Conservation (phyloP, 1,140 invertebrate species). For the Steinernema khuongi region DNA sequence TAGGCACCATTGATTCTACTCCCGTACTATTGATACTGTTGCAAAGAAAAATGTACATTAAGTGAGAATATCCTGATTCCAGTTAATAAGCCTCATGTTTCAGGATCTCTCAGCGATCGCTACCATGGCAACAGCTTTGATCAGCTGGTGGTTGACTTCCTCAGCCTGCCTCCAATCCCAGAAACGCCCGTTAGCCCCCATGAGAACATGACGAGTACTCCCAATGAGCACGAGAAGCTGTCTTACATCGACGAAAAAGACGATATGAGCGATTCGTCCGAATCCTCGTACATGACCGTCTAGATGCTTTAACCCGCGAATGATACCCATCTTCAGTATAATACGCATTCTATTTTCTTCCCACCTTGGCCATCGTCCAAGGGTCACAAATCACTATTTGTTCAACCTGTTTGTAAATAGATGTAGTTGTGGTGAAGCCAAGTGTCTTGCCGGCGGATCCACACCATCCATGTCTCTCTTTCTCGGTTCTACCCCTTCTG, state of each 20-base stretch:
- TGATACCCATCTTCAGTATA: too few species aligned
- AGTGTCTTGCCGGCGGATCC: neutral
- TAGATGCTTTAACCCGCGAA: too few species aligned
- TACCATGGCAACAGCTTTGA: constrained; percentile 6
- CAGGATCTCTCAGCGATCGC: neutral
- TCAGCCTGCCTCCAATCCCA: constrained; percentile 21
- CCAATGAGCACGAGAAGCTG: neutral
- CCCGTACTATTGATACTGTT: too few species aligned
- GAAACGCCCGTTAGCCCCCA: neutral
- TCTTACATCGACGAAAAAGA: constrained; percentile 1
- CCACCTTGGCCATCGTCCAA: neutral
- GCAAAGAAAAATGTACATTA: too few species aligned
- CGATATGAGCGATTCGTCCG: constrained; percentile 5
- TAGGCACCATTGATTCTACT: too few species aligned
- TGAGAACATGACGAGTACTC: neutral
- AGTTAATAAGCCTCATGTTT: neutral
- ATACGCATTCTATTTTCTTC: neutral
- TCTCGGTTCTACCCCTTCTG: neutral
- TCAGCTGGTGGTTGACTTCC: constrained; percentile 7
- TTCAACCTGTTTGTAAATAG: neutral
- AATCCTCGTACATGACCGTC: constrained; percentile 12
- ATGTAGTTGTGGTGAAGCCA: neutral
- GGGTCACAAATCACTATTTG: neutral
- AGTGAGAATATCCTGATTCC: too few species aligned
- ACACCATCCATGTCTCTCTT: neutral